Evolutionary conservation across 2,888 invertebrate genomes (phyloP).

Genomic region (Pyrochroa serraticornis): DNA sequence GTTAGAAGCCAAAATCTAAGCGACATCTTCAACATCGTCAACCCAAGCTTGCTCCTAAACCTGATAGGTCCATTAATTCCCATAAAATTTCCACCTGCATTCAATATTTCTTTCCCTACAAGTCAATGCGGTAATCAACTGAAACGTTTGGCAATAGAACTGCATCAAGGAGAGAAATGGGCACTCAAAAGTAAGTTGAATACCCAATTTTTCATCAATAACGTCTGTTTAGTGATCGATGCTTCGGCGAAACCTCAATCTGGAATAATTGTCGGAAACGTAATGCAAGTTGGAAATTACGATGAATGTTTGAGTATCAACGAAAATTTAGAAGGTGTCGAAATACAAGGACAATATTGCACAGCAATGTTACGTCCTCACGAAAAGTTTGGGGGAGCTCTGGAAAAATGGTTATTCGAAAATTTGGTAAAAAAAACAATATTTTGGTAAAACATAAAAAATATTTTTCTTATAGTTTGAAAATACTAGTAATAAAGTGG

Average conservation of each 20-base stretch:
- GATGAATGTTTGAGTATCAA: conserved; percentile 57
- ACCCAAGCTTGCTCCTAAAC: not conserved
- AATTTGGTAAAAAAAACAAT: not conserved
- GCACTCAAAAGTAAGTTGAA: conserved; percentile 39
- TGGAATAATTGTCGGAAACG: conserved; percentile 56
- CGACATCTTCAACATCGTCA: too few relatives aligned
- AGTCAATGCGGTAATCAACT: not conserved
- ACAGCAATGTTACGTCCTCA: conserved; percentile 8
- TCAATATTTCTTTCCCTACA: not conserved
- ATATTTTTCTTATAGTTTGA: not conserved
- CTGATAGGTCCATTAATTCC: not conserved
- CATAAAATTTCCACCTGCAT: not conserved
- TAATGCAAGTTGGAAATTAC: conserved; percentile 57
- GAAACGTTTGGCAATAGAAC: not conserved
- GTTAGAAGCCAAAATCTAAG: not conserved
- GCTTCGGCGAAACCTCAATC: conserved; percentile 58
- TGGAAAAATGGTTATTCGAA: not conserved
- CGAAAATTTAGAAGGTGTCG: conserved; percentile 7
- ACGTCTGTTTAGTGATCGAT: conserved; percentile 56
- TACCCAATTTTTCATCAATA: not conserved
- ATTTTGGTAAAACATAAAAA: too few relatives aligned
- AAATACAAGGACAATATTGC: conserved; percentile 18
- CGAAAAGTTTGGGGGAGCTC: not conserved
- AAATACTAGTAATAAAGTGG: not conserved
- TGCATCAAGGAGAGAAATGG: not conserved